Conservation (phyloP, 1,140 invertebrate genomes). For the Mya arenaria region DNA sequence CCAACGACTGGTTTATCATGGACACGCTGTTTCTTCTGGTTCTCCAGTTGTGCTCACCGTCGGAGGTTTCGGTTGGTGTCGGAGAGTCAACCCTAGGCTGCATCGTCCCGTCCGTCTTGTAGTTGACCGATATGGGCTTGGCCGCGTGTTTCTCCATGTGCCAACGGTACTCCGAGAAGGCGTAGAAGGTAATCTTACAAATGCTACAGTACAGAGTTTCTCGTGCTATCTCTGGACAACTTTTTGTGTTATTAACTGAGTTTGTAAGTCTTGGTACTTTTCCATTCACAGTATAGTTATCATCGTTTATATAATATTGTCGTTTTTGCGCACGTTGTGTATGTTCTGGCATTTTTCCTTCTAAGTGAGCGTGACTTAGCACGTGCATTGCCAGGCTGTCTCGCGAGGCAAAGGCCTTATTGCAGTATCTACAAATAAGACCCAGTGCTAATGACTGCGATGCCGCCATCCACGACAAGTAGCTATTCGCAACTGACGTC, state of each 20-base stretch:
- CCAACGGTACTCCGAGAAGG: constrained; percentile 27
- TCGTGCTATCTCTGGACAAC: background rate
- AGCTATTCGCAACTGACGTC: background rate
- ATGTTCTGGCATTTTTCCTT: background rate
- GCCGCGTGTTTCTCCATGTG: background rate
- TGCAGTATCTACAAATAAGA: constrained; percentile 22
- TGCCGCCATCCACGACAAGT: background rate
- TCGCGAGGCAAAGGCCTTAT: constrained; percentile 23
- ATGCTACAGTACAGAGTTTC: constrained; percentile 25
- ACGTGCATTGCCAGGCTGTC: constrained; percentile 48
- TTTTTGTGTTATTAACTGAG: background rate
- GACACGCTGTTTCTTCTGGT: constrained; percentile 43
- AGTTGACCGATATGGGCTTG: background rate
- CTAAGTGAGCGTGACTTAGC: constrained; percentile 38
- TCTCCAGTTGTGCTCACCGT: background rate
- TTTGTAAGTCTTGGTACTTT: background rate
- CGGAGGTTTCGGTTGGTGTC: background rate
- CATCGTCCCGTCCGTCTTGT: background rate
- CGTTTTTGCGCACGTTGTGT: constrained; percentile 28
- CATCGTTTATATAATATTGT: background rate
- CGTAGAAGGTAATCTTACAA: constrained; percentile 36
- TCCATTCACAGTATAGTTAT: background rate
- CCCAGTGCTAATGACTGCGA: background rate
- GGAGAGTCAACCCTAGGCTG: background rate
- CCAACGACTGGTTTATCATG: background rate